Percentiles rank a stretch among this genome's conserved stretches.
These are phyloP conservation scores for Barnardius zonarius DNA, from an alignment of 2,113 vertebrate genomes.

Conservation along the genomic window DNA sequence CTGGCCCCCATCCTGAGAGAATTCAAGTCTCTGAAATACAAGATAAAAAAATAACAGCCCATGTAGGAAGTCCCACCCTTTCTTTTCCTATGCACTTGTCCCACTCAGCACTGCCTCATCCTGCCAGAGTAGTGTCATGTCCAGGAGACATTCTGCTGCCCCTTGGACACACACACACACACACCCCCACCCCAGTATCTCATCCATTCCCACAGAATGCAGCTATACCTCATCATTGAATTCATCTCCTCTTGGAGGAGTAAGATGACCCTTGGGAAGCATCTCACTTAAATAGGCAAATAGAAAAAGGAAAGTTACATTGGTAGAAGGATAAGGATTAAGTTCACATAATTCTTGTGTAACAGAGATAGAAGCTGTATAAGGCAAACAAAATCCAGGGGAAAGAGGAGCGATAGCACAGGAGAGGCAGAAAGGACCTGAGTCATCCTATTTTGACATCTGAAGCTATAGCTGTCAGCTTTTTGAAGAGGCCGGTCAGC, in stretches of 20 bases:
- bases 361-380: not conserved
- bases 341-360: not conserved
- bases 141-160: not conserved
- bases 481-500: not conserved
- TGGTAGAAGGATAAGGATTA: not conserved
- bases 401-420: accelerated
- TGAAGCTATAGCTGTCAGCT: not conserved
- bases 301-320: not conserved
- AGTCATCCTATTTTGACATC: accelerated
- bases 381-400: not conserved
- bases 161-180: not conserved
- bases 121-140: not conserved
- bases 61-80: not conserved
- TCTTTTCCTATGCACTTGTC: not conserved
- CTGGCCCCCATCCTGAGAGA: not conserved
- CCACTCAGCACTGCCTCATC: not conserved
- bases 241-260: not conserved
- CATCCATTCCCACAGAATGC: not conserved
- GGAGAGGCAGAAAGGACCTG: accelerated
- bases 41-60: not conserved
- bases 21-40: not conserved
- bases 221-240: accelerated
- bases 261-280: not conserved
- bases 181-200: not conserved
- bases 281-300: not conserved